A percentile compares a stretch with the other conserved stretches of the same genome.
phyloP scores from a whole-genome alignment of 2,888 invertebrate genomes.

The Sphecodes monilicornis region DNA sequence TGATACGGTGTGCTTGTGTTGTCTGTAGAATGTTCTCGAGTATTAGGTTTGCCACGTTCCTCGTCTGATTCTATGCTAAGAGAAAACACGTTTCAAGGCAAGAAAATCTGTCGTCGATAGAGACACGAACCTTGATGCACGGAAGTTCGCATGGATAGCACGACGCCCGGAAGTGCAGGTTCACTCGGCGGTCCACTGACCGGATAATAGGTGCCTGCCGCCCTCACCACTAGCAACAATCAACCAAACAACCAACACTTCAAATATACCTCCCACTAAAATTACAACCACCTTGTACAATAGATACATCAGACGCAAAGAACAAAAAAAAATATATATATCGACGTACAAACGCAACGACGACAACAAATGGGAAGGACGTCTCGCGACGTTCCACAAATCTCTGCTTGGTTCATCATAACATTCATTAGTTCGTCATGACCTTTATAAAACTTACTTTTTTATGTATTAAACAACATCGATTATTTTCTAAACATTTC shows the following conservation, averaged over 20 bases:
- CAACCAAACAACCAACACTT: slow-evolving; percentile 85
- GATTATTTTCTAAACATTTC: too few species aligned
- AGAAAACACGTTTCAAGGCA: slow-evolving; percentile 67
- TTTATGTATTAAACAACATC: too few species aligned
- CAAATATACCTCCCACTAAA: slow-evolving; percentile 83
- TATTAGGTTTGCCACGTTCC: slow-evolving; percentile 3
- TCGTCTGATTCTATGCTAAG: slow-evolving; percentile 24
- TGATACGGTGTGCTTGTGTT: not conserved
- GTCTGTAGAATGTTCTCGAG: not conserved
- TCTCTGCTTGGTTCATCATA: not conserved
- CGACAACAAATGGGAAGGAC: slow-evolving; percentile 1
- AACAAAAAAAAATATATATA: slow-evolving; percentile 33
- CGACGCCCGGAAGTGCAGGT: slow-evolving; percentile 86
- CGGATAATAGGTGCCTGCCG: slow-evolving; percentile 96
- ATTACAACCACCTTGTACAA: slow-evolving; percentile 74
- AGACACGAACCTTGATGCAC: slow-evolving; percentile 85
- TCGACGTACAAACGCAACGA: slow-evolving; percentile 1
- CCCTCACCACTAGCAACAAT: slow-evolving; percentile 94
- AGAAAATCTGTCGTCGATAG: slow-evolving; percentile 77
- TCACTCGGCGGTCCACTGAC: slow-evolving; percentile 89
- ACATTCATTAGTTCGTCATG: not conserved
- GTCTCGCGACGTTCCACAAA: not conserved
- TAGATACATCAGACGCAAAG: slow-evolving; percentile 55
- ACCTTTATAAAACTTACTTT: not conserved
- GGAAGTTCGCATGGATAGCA: slow-evolving; percentile 85